Percentiles rank a stretch among this genome's conserved stretches.
phyloP scores from a whole-genome alignment of 1,140 invertebrate genomes.

The Bombus sylvicola region DNA sequence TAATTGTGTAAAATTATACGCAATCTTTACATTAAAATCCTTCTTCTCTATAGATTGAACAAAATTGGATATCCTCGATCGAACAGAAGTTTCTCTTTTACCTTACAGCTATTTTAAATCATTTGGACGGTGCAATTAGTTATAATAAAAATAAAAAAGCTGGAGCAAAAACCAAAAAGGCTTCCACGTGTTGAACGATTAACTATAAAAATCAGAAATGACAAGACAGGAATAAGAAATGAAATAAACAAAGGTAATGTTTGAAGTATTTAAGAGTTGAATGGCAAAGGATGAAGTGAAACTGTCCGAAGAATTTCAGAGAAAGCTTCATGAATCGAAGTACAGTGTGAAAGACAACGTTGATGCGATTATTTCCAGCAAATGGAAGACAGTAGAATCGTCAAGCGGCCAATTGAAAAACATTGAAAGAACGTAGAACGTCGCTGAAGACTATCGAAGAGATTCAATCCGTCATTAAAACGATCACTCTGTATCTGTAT shows the following conservation, averaged over 20 bases:
- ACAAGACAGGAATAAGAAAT: rapidly evolving
- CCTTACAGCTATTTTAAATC: too few relatives aligned
- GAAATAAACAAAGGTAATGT: background rate
- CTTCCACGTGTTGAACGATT: too few relatives aligned
- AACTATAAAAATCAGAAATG: background rate
- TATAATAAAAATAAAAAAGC: too few relatives aligned
- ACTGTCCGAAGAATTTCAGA: too few relatives aligned
- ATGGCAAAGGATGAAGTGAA: background rate
- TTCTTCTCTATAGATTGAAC: too few relatives aligned
- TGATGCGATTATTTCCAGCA: background rate
- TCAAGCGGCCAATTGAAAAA: background rate
- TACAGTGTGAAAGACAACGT: background rate
- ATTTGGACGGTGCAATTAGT: too few relatives aligned
- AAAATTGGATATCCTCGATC: too few relatives aligned
- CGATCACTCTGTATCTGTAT: background rate
- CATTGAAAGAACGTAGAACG: background rate
- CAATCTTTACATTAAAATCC: too few relatives aligned
- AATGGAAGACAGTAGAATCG: background rate
- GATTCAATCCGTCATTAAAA: slow-evolving; percentile 8
- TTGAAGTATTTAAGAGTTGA: background rate
- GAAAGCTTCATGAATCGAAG: background rate
- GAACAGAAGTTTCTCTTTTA: too few relatives aligned
- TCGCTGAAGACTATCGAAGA: background rate
- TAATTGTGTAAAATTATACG: too few relatives aligned
- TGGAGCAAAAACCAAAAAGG: too few relatives aligned